These are phyloP conservation scores for Parazoanthus atlanticus DNA, from an alignment of 92 coral and sea anemone species.

Conservation along the genomic window DNA sequence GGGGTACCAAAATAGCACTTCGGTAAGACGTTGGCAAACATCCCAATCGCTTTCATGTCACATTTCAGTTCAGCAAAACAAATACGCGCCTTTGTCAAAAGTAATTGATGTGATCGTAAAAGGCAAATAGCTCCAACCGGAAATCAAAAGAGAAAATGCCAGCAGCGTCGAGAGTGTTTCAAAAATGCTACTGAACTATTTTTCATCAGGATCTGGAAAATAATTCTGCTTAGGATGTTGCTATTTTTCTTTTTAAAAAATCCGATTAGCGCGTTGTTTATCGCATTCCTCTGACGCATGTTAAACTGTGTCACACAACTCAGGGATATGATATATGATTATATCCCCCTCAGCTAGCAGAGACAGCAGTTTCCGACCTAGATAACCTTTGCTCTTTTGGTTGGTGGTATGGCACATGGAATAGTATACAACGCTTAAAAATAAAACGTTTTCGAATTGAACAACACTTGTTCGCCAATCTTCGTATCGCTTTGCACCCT, in stretches of 20 bases:
- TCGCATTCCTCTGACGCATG: too few species aligned
- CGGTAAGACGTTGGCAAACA: constrained; percentile 20
- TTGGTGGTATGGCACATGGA: not conserved
- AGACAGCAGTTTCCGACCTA: not conserved
- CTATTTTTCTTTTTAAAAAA: not conserved
- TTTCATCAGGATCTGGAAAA: not conserved
- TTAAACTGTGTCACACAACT: not conserved
- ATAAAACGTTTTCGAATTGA: not conserved
- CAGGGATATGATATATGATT: not conserved
- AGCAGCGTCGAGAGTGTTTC: not conserved
- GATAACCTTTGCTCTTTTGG: constrained; percentile 23
- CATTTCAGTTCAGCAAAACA: constrained; percentile 18
- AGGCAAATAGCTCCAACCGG: constrained; percentile 15
- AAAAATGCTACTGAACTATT: not conserved
- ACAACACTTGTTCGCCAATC: not conserved
- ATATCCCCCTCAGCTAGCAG: not conserved
- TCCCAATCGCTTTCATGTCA: constrained; percentile 21
- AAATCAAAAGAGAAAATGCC: constrained; percentile 15
- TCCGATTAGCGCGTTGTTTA: not conserved
- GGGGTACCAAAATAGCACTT: not conserved
- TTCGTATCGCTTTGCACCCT: not conserved
- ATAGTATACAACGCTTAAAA: not conserved
- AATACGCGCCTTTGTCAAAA: not conserved
- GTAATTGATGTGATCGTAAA: not conserved
- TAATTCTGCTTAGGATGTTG: not conserved